Percentiles rank a stretch among this genome's conserved stretches.
These are phyloP conservation scores for Semotilus atromaculatus DNA, from an alignment of 2,797 vertebrate genomes.

Conservation along the genomic window DNA sequence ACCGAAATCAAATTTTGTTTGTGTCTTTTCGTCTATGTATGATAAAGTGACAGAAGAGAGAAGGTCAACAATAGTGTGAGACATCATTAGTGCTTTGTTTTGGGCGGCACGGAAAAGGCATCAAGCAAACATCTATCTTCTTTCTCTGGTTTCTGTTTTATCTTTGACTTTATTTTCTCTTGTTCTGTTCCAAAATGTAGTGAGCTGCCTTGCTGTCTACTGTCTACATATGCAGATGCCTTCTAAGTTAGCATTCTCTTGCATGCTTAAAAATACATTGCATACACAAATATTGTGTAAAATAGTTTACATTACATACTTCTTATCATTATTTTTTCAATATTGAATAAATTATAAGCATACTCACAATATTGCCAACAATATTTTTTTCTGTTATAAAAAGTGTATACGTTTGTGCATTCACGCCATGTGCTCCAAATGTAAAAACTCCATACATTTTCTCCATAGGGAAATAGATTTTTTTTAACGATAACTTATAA, in stretches of 20 bases:
- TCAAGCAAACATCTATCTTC: background rate
- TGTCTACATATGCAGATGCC: background rate
- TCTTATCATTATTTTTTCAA: background rate
- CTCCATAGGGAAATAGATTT: too few relatives aligned
- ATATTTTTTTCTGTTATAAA: background rate
- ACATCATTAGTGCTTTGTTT: background rate
- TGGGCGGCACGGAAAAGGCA: background rate
- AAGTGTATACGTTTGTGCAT: background rate
- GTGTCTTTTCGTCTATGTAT: constrained; percentile 11
- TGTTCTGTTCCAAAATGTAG: background rate
- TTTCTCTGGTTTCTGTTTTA: background rate
- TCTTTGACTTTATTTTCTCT: background rate
- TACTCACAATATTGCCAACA: background rate
- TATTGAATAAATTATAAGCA: background rate
- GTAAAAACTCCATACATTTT: too few relatives aligned
- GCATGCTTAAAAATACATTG: background rate
- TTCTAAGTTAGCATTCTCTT: background rate
- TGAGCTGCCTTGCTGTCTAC: background rate
- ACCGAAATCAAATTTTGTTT: constrained; percentile 17
- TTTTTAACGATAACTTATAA: background rate
- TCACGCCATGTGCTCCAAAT: background rate
- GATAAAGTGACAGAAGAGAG: background rate
- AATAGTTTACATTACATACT: background rate
- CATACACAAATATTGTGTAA: background rate
- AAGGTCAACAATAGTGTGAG: constrained; percentile 39